Percentiles rank a stretch among this genome's conserved stretches.
Evolutionary conservation across 2,888 invertebrate genomes (phyloP).

Genomic region (Apocheima hispidaria): DNA sequence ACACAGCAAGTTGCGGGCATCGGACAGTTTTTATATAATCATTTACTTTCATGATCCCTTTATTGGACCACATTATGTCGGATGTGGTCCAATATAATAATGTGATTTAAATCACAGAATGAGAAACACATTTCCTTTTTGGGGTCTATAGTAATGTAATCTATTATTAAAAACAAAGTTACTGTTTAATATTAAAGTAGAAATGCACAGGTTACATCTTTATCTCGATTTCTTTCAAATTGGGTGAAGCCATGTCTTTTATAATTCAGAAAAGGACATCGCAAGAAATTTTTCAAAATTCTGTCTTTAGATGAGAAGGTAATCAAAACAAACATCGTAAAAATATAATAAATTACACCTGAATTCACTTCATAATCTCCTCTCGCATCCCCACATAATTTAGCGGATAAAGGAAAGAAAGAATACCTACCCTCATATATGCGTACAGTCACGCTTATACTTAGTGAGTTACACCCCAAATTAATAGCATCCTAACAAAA

Average conservation of each 20-base stretch:
- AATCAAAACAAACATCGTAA: constrained; percentile 39
- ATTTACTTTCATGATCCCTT: no score
- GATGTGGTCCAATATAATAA: no score
- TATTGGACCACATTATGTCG: no score
- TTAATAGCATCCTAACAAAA: constrained; percentile 86
- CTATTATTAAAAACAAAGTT: no score
- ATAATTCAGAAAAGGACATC: background rate
- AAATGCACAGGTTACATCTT: background rate
- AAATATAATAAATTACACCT: constrained; percentile 67
- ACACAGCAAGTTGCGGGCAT: no score
- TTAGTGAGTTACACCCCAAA: constrained; percentile 84
- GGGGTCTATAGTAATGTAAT: no score
- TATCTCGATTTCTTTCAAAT: constrained; percentile 7
- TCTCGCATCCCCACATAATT: constrained; percentile 75
- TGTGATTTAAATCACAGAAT: no score
- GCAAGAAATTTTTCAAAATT: constrained; percentile 12
- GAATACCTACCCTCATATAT: constrained; percentile 62
- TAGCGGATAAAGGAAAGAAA: constrained; percentile 74
- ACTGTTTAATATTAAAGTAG: background rate
- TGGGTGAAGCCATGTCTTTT: constrained; percentile 8
- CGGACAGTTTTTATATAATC: no score
- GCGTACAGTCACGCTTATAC: constrained; percentile 68
- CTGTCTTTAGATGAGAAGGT: constrained; percentile 22
- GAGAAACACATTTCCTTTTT: no score
- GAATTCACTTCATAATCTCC: constrained; percentile 79